A percentile compares a stretch with the other conserved stretches of the same genome.
These are phyloP conservation scores for Zapus hudsonius DNA, from an alignment of 2,113 vertebrate species.

Conservation along the genomic window DNA sequence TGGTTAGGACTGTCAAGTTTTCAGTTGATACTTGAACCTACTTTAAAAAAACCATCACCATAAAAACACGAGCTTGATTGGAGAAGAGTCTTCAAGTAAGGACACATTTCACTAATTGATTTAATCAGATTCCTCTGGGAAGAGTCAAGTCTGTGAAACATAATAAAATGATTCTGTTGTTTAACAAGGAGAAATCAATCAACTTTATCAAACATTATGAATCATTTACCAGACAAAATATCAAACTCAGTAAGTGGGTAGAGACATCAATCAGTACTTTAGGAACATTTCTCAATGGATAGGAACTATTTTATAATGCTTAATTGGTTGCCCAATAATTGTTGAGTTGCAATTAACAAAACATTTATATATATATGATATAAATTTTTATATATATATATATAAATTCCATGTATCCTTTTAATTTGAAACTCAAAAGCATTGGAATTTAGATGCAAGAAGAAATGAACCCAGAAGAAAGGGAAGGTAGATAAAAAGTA, in stretches of 20 bases:
- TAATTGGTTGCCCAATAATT: not conserved
- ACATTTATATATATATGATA: conserved; percentile 4
- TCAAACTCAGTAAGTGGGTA: not conserved
- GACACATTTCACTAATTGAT: not conserved
- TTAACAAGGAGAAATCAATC: not conserved
- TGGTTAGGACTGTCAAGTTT: not conserved
- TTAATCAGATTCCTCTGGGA: not conserved
- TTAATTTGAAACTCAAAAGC: not conserved
- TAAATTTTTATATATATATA: too few relatives aligned
- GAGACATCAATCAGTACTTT: not conserved
- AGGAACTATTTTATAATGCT: not conserved
- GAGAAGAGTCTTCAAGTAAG: not conserved
- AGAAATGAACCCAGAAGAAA: not conserved
- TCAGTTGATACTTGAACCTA: conserved; percentile 36
- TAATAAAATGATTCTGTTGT: not conserved
- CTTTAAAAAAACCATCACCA: conserved; percentile 5
- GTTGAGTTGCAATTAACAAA: not conserved
- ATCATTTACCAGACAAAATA: not conserved
- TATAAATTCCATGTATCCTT: not conserved
- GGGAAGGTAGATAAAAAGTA: not conserved
- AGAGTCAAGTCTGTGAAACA: not conserved
- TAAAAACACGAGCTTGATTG: not conserved
- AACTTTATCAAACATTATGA: not conserved
- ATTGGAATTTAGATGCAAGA: not conserved
- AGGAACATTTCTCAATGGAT: not conserved